These are phyloP conservation scores for Nymphicus hollandicus DNA, from an alignment of 2,113 vertebrate genomes.

Conservation along the genomic window DNA sequence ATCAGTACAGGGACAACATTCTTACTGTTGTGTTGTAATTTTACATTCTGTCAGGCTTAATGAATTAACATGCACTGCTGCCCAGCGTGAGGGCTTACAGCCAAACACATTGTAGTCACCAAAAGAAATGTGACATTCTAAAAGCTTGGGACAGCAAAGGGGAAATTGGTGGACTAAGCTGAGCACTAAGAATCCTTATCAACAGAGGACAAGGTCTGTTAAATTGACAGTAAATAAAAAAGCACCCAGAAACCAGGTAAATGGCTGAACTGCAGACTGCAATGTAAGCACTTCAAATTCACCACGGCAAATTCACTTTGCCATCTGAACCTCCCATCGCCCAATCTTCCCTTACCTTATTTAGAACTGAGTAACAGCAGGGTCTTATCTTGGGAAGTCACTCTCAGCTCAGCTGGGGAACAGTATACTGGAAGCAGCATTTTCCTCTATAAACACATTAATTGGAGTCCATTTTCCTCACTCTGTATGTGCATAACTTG, in stretches of 20 bases:
- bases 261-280: constrained; percentile 8
- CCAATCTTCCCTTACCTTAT: background rate
- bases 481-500: background rate
- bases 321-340: background rate
- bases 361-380: constrained; percentile 16
- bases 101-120: background rate
- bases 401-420: constrained; percentile 2
- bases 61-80: background rate
- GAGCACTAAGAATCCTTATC: constrained; percentile 33
- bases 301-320: constrained; percentile 35
- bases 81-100: background rate
- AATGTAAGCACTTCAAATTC: constrained; percentile 30
- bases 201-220: constrained; percentile 36
- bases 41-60: background rate
- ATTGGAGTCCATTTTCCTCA: background rate
- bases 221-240: background rate
- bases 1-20: background rate
- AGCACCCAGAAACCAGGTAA: background rate
- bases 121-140: background rate
- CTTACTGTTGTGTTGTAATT: background rate
- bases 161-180: background rate
- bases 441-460: constrained; percentile 14
- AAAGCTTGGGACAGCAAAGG: background rate
- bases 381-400: constrained; percentile 47
- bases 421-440: background rate